Conservation (phyloP, 2,797 vertebrate species). For the Tokudaia muenninki region DNA sequence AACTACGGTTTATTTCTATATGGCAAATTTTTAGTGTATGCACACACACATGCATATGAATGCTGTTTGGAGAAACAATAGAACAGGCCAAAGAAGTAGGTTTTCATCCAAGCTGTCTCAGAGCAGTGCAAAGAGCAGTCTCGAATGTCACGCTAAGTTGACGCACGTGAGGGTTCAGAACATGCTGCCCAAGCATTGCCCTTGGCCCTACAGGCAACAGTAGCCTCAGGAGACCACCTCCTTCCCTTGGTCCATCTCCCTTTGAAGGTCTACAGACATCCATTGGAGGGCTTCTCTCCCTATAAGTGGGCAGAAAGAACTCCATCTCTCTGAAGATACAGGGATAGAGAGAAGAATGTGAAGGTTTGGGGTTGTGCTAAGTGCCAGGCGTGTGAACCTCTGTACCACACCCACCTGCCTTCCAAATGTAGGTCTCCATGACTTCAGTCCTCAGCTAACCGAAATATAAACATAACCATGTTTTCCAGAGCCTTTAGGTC, state of each 20-base stretch:
- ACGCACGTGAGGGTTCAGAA: neutral
- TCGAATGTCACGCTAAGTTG: neutral
- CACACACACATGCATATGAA: neutral
- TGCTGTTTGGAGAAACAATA: constrained; percentile 23
- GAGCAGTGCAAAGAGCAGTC: neutral
- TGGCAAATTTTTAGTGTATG: neutral
- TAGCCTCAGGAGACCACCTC: neutral
- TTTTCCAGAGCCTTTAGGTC: neutral
- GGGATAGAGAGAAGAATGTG: neutral
- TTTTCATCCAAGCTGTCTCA: neutral
- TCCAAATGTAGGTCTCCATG: neutral
- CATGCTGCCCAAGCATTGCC: rapidly evolving
- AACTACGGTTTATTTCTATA: neutral
- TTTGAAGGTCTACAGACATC: neutral
- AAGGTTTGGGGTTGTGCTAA: neutral
- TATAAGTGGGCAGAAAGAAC: neutral
- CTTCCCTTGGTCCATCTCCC: neutral
- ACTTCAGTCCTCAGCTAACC: neutral
- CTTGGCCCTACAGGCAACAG: neutral
- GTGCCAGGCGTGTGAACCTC: too few species aligned
- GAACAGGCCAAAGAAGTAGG: neutral
- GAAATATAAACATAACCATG: neutral
- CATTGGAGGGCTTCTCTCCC: neutral
- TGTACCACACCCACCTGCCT: too few species aligned
- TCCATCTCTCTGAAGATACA: neutral